Evolutionary conservation across 2,797 vertebrate genomes (phyloP), one percentile per base, ranked within the genome.

Genomic region (Oreochromis mossambicus): DNA sequence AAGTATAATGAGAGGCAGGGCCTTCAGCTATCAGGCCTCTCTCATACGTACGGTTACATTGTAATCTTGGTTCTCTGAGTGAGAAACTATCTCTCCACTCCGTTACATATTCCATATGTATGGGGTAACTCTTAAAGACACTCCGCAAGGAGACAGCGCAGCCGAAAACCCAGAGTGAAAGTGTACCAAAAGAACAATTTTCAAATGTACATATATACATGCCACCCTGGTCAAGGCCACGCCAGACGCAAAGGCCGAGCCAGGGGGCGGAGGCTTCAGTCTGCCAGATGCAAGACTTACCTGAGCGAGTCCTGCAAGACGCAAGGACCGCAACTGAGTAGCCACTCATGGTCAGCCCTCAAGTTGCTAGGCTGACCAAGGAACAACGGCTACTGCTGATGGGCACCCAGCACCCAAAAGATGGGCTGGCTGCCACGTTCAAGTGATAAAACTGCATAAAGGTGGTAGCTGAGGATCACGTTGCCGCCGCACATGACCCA

Each of bases 401-500:
- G 29, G 29, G 9, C 56, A 34, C 32, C 0, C 56, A 61, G 32
- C 56, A 61, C 56, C 56, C 32, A 19, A 3, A 0, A 61, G 0
- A 61, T 5, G 10, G 29, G 56, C 29, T 61, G 56, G 17, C 15
- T 61, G 56, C 56, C 15, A 34, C 9, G 2, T 61, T 1, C 32
- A 61, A 61, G 55, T 1, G 1, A 17, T 58, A 58, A 58, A 58
- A 58, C 55, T 32, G 55, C 26, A 1, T 58, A 17, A 32, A 58
- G 26, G 55, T 58, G 15, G 14, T 6, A 58, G 55, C 14, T 58
- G 14, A 32, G 3, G 55, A 58, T 26, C 14, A 1, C 32, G 15
- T 5, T 58, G 24, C 54, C 2, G 24, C 1, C 1, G 0, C 54
- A 2, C 24, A 15, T 55, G 54, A 29, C 54, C 54, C 13, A 8